A percentile compares a stretch with the other conserved stretches of the same genome.
Conservation (phyloP, 2,797 vertebrate genomes). For the Toxotes lorentzi region DNA sequence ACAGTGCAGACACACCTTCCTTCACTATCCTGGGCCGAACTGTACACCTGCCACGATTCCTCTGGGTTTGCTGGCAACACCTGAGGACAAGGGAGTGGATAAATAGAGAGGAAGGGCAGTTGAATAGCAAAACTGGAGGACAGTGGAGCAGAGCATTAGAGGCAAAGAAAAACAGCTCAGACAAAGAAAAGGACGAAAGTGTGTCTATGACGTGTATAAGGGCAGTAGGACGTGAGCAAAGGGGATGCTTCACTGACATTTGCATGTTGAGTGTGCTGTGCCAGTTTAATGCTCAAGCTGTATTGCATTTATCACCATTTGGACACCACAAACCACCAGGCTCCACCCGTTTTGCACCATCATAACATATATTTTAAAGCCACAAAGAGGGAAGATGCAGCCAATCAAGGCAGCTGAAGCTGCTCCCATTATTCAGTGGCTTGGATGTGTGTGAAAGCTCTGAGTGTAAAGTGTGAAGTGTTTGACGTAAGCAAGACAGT, state of each 20-base stretch:
- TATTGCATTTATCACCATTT: slow-evolving; percentile 60
- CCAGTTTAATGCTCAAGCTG: slow-evolving; percentile 28
- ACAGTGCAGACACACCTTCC: slow-evolving; percentile 99
- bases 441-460: slow-evolving; percentile 21
- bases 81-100: slow-evolving; percentile 71
- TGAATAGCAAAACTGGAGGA: background rate
- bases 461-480: slow-evolving; percentile 20
- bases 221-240: slow-evolving; percentile 10
- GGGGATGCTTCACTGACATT: slow-evolving; percentile 11
- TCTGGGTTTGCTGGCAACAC: slow-evolving; percentile 97
- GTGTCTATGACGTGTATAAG: background rate
- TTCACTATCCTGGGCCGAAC: slow-evolving; percentile 98
- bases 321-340: slow-evolving; percentile 40
- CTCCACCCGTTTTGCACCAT: slow-evolving; percentile 58
- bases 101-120: background rate
- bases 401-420: slow-evolving; percentile 34
- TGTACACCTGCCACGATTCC: slow-evolving; percentile 99
- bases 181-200: background rate
- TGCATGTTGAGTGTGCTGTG: slow-evolving; percentile 9
- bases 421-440: slow-evolving; percentile 31
- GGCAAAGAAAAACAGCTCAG: background rate
- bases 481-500: slow-evolving; percentile 24
- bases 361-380: slow-evolving; percentile 34
- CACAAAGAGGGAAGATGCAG: slow-evolving; percentile 31
- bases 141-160: background rate